Conservation (phyloP, 2,797 vertebrate species). For the Lagocephalus sceleratus region DNA sequence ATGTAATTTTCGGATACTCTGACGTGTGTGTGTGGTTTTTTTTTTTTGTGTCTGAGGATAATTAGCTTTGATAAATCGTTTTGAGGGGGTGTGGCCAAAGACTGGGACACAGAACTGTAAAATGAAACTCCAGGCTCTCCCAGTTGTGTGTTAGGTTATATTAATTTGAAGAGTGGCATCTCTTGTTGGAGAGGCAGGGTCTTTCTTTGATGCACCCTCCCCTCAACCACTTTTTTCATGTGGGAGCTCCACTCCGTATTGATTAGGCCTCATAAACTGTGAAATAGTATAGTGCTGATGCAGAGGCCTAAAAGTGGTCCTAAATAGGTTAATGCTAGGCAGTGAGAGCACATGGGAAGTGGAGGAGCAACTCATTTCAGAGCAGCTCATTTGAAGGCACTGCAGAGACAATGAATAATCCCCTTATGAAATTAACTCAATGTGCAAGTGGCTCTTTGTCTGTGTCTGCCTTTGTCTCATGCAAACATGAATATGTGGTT, state of each 20-base stretch:
- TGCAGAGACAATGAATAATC: constrained; percentile 53
- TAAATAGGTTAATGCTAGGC: constrained; percentile 64
- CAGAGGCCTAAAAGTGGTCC: constrained; percentile 57
- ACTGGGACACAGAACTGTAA: constrained; percentile 42
- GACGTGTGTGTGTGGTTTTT: constrained; percentile 14
- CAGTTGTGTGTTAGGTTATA: constrained; percentile 48
- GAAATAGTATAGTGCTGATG: constrained; percentile 63
- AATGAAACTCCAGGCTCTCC: constrained; percentile 48
- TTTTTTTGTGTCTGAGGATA: constrained; percentile 63
- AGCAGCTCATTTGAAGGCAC: constrained; percentile 42
- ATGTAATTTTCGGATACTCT: constrained; percentile 55
- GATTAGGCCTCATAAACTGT: constrained; percentile 74
- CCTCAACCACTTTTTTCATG: constrained; percentile 41
- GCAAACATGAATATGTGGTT: constrained; percentile 26
- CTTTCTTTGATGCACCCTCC: constrained; percentile 39
- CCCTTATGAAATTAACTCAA: constrained; percentile 62
- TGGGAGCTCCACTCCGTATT: constrained; percentile 71
- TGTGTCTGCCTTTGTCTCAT: constrained; percentile 52
- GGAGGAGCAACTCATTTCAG: constrained; percentile 40
- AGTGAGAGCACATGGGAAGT: constrained; percentile 35
- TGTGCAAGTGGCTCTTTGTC: constrained; percentile 36
- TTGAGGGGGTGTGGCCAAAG: constrained; percentile 34
- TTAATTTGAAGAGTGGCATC: constrained; percentile 52
- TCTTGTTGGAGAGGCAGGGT: constrained; percentile 21
- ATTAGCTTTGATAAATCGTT: constrained; percentile 63